A percentile compares a stretch with the other conserved stretches of the same genome.
These are phyloP conservation scores for Mycetomoellerius zeteki DNA, from an alignment of 1,140 invertebrate genomes.

Conservation along the genomic window DNA sequence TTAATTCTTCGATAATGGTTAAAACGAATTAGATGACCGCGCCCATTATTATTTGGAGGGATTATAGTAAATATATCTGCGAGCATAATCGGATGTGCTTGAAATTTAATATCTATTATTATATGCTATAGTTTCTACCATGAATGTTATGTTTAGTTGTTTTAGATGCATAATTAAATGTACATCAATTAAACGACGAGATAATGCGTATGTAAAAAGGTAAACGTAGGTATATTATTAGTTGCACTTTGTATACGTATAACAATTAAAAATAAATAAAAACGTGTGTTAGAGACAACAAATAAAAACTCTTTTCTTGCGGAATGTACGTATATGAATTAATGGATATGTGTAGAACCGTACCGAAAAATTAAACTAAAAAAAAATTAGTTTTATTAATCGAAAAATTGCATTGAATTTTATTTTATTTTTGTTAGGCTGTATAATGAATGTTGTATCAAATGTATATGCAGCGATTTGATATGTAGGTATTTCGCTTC, in stretches of 20 bases:
- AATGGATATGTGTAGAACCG: neutral
- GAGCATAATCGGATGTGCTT: slow-evolving; percentile 62
- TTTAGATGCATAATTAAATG: slow-evolving; percentile 62
- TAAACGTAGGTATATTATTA: neutral
- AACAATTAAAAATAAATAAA: slow-evolving; percentile 6
- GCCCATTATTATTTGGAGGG: slow-evolving; percentile 60
- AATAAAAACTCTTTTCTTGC: neutral
- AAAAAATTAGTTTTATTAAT: slow-evolving; percentile 3
- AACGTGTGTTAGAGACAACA: neutral
- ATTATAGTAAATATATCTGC: slow-evolving; percentile 64
- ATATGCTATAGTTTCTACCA: slow-evolving; percentile 35
- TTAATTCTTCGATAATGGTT: slow-evolving; percentile 55
- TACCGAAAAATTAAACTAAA: neutral
- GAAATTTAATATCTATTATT: slow-evolving; percentile 66
- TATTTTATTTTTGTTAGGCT: neutral
- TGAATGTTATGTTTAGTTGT: slow-evolving; percentile 57
- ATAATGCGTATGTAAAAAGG: slow-evolving; percentile 46
- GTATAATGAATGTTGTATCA: neutral
- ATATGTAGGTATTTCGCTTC: neutral
- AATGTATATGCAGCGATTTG: neutral
- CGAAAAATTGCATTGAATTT: neutral
- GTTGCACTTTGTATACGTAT: neutral
- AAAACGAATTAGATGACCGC: slow-evolving; percentile 61
- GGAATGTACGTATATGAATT: neutral
- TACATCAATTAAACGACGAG: slow-evolving; percentile 48